Base-by-base conservation (phyloP, 2,888 invertebrate species). In the Sthenelais limicola region DNA sequence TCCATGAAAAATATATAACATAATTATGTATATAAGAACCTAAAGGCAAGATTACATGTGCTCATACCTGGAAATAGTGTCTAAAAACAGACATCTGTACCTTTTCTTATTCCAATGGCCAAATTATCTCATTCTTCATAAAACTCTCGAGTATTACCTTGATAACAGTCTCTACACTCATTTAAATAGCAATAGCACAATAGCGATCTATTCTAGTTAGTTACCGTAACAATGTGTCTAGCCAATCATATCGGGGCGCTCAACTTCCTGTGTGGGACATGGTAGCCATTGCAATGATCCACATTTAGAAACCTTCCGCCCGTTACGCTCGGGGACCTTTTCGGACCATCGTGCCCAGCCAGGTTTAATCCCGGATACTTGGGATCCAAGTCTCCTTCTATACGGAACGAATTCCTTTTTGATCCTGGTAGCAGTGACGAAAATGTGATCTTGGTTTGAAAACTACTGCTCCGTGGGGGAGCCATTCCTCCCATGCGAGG, bases 381-480 rank as follows among this genome's bases (percentile, higher is more conserved):
- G 12, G 12, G 54, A 24, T 35, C 38, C 7, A 28, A 24, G 38
- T 62, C 62, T 1, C 62, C 62, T 21, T 62, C 62, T 15, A 62
- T 5, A 26, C 62, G 35, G 38, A 62, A 62, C 24, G 62, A 62
- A 26, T 43, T 38, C 26, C 62, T 21, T 12, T 43, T 15, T 24
- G 62, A 62, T 24, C 38, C 35, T 12, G 62, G 62, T 24, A 62
- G 62, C 38, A 62, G 38, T 2, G 62, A 62, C 12, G 62, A 62
- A 43, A 62, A 62, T 24, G 62, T 62, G 38, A 62, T 62, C 62
- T 62, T 62, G 38, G 62, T 62, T 43, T 62, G 62, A 28, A 62
- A 62, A 24, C 62, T 62, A 5, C 62, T 43, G 24, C 62, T 62
- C n/a, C 62, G 62, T 12, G 3, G 62, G 9, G 62, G 62, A 21